Conservation (phyloP, 2,888 invertebrate genomes). For the Balanococcus diminutus region DNA sequence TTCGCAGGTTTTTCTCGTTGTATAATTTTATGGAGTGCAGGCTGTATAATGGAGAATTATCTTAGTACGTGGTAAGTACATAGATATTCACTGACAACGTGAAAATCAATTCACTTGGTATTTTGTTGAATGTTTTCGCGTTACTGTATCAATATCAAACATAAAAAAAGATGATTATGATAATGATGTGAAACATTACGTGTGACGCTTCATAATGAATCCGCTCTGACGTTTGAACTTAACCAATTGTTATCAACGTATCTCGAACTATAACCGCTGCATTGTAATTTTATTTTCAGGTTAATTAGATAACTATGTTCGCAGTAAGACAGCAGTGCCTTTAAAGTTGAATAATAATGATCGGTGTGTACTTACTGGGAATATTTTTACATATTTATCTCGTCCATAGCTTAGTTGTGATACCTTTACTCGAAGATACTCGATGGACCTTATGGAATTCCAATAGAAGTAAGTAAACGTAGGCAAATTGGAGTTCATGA, state of each 20-base stretch:
- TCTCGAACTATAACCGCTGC: neutral
- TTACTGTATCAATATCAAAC: too few species aligned
- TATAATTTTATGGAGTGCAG: too few species aligned
- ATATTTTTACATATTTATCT: neutral
- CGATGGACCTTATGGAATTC: neutral
- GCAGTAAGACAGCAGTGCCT: neutral
- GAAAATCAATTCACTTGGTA: neutral
- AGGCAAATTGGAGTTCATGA: conserved; percentile 29
- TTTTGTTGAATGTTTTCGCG: neutral
- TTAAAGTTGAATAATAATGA: neutral
- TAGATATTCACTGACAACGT: too few species aligned
- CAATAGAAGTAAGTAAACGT: neutral
- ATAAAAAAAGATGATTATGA: neutral
- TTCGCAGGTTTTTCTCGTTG: too few species aligned
- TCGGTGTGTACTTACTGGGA: neutral
- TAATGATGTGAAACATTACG: neutral
- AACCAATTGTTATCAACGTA: neutral
- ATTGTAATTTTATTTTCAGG: neutral
- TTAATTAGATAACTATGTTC: neutral
- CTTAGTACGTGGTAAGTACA: too few species aligned
- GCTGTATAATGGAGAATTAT: too few species aligned
- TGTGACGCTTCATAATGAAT: conserved; percentile 11
- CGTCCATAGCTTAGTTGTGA: neutral
- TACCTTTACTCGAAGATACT: neutral
- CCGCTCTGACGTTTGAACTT: neutral